Base-by-base conservation (phyloP, 2,888 invertebrate genomes). In the Eilema griseolum region DNA sequence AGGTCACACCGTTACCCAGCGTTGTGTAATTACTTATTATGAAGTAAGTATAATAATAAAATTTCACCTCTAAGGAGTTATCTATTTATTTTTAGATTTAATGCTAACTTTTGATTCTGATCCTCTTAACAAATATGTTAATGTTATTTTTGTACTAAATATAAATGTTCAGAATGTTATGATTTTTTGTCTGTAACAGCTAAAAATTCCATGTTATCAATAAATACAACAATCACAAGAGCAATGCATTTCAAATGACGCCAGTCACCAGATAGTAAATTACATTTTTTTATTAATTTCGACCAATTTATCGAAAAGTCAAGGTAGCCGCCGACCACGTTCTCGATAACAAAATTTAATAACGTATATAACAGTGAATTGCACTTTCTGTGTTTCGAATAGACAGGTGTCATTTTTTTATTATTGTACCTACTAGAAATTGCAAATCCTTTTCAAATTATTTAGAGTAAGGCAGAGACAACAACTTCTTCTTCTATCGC, bases 1-100 rank as follows among this genome's bases (percentile, higher is more conserved):
- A 52, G 52, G 52, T 52, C n/a, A 52, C n/a, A 52, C 52, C n/a
- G n/a, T 52, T 52, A 52, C 52, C n/a, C 52, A 52, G 52, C 10
- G n/a, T 52, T 52, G n/a, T n/a, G 52, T 52, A 52, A 52, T n/a
- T n/a, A n/a, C n/a, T n/a, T n/a, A n/a, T n/a, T 20, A n/a, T 52
- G 2, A 52, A 52, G 52, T 10, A 46, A n/a, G n/a, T 20, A 7
- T 46, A 52, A n/a, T 41, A n/a, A 52, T 52, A 2, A 52, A 52
- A 52, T 52, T 20, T 52, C 52, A n/a, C n/a, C 20, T 10, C 52
- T 52, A n/a, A 52, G 20, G 20, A 52, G n/a, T 10, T 52, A 52
- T n/a, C n/a, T n/a, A 52, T 10, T 8, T 52, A 52, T 52, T 52
- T 52, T 52, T 52, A n/a, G 52, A 52, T 16, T 7, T 52, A 52